These are phyloP conservation scores for Drosophila subobscura DNA, from an alignment of 1,140 invertebrate species.

Conservation along the genomic window DNA sequence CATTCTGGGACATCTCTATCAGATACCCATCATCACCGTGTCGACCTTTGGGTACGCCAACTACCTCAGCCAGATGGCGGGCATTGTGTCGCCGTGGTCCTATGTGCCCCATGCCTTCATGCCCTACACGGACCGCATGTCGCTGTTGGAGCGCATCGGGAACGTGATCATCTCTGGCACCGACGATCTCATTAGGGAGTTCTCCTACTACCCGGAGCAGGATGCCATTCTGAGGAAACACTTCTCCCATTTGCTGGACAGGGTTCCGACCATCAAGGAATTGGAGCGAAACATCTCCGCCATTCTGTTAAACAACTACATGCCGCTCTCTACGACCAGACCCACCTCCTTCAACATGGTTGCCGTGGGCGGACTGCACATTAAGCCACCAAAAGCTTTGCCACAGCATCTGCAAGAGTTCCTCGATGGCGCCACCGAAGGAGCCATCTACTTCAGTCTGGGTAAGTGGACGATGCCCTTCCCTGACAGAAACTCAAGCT, in stretches of 20 bases:
- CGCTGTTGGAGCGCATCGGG: constrained; percentile 77
- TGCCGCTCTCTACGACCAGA: constrained; percentile 80
- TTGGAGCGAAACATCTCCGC: constrained; percentile 85
- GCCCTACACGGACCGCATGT: constrained; percentile 73
- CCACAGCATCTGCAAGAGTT: constrained; percentile 73
- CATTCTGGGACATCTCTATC: constrained; percentile 79
- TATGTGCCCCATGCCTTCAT: constrained; percentile 73
- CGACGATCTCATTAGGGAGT: constrained; percentile 56
- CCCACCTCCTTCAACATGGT: constrained; percentile 84
- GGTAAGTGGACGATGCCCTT: not conserved
- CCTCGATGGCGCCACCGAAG: constrained; percentile 84
- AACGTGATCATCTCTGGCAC: constrained; percentile 37
- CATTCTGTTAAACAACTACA: constrained; percentile 84
- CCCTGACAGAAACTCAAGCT: no score
- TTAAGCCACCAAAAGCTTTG: constrained; percentile 74
- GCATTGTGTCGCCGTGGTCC: constrained; percentile 71
- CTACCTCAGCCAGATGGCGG: constrained; percentile 72
- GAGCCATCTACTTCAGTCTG: constrained; percentile 84
- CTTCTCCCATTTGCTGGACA: constrained; percentile 51
- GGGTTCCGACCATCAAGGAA: constrained; percentile 82
- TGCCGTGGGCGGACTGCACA: constrained; percentile 85
- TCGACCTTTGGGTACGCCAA: constrained; percentile 75
- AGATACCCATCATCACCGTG: constrained; percentile 76
- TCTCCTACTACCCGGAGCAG: constrained; percentile 60
- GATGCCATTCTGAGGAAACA: constrained; percentile 73